Evolutionary conservation across 2,888 invertebrate species (phyloP).

Genomic region (Taenaris catops): DNA sequence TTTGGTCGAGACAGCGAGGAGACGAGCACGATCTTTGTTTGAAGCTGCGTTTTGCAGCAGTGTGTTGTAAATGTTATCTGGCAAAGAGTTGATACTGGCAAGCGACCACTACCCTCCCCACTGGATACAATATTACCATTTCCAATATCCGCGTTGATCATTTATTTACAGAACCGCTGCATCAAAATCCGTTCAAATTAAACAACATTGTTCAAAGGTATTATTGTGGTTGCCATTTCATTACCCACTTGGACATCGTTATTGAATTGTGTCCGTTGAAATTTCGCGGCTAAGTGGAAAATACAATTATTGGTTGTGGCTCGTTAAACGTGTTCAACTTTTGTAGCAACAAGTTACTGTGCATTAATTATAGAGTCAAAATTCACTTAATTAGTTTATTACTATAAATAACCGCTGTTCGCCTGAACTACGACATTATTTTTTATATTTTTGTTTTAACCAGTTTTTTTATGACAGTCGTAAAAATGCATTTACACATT

Average conservation of each 20-base stretch:
- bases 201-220: background rate
- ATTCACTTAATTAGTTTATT: background rate
- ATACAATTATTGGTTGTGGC: constrained; percentile 9
- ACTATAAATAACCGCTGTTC: background rate
- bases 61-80: no score
- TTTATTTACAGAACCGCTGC: background rate
- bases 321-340: constrained; percentile 6
- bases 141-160: no score
- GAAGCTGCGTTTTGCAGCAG: no score
- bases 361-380: background rate
- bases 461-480: no score
- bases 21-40: no score
- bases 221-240: constrained; percentile 9
- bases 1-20: no score
- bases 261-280: constrained; percentile 13
- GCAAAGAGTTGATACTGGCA: no score
- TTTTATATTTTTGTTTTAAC: no score
- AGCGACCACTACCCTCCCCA: no score
- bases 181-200: background rate
- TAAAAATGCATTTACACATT: no score
- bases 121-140: no score
- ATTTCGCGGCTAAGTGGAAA: constrained; percentile 11
- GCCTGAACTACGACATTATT: no score
- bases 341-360: constrained; percentile 6
- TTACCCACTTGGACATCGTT: constrained; percentile 5